Conservation (phyloP, 1,140 invertebrate genomes). For the Aphidius gifuensis region DNA sequence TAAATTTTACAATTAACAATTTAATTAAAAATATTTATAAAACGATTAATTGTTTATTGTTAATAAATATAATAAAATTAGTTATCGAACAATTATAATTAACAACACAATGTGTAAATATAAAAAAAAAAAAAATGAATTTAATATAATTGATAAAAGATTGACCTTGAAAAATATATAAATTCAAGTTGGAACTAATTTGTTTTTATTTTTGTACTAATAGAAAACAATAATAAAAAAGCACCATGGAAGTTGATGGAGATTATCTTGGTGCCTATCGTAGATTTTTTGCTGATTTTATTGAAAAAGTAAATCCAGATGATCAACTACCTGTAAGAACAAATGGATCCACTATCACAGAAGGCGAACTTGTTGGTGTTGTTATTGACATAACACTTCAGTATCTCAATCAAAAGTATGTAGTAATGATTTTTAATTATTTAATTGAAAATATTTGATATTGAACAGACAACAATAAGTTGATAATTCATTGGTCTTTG, state of each 20-base stretch:
- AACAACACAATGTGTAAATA: no score
- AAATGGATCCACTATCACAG: slow-evolving; percentile 64
- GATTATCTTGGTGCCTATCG: slow-evolving; percentile 67
- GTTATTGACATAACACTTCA: slow-evolving; percentile 73
- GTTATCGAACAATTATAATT: no score
- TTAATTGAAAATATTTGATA: slow-evolving; percentile 12
- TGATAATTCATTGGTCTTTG: background rate
- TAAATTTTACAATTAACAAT: no score
- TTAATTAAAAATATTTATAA: no score
- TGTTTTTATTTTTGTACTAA: slow-evolving; percentile 6
- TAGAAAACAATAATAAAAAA: background rate
- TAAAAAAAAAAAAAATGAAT: no score
- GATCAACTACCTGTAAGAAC: slow-evolving; percentile 74
- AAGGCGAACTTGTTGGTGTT: slow-evolving; percentile 70
- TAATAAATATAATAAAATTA: no score
- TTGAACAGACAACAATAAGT: background rate
- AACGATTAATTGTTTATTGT: no score
- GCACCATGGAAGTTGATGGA: slow-evolving; percentile 51
- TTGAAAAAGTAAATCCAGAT: slow-evolving; percentile 63
- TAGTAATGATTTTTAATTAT: slow-evolving; percentile 30
- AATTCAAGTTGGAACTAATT: no score
- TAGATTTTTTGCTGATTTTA: slow-evolving; percentile 69
- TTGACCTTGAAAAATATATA: no score
- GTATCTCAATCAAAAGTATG: slow-evolving; percentile 75
- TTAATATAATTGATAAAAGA: no score